Base-by-base conservation (phyloP, 2,888 invertebrate species). In the Alentia gelatinosa region DNA sequence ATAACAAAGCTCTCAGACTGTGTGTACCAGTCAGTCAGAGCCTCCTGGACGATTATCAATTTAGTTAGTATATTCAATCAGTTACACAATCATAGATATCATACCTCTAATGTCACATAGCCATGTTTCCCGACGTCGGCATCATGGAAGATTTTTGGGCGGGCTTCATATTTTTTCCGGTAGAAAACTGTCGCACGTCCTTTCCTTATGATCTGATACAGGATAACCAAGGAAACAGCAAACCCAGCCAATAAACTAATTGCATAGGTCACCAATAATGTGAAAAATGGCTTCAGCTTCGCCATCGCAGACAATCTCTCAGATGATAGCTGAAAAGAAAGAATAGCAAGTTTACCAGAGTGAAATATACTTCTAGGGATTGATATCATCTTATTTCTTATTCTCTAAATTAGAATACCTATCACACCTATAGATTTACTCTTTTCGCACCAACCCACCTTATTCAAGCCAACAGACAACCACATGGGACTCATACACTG, bases 91-190 rank as follows among this genome's bases (percentile, higher is more conserved):
- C n/a, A n/a, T n/a, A 74, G 79, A 35, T 42, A 7, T 19, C 47
- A 5, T 86, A 86, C 86, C 86, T 86, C 35, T 26, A 86, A n/a
- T 19, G 86, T 86, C 30, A 86, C 86, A n/a, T 47, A 89, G 56
- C 89, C 89, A 89, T 89, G 89, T 50, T 35, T 50, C n/a, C 89
- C 89, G 5, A 63, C 42, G 23, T 35, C 39, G 12, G 89, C 47
- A 89, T 89, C 89, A 19, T 63, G 26, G 9, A 89, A 63, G 1
- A 42, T 9, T 33, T 23, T 63, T 7, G 89, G 89, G 26, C 89
- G 89, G 3, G 7, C 33, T 39, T 50, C 63, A 63, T 68, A 68
- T n/a, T 33, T 39, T 33, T 89, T 89, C 35, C 23, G 7, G 63
- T 68, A 63, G 39, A 89, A 89, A 35, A 39, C 42, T 37, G 12